Conservation (phyloP, 1,140 invertebrate genomes). For the Dinoponera quadriceps region DNA sequence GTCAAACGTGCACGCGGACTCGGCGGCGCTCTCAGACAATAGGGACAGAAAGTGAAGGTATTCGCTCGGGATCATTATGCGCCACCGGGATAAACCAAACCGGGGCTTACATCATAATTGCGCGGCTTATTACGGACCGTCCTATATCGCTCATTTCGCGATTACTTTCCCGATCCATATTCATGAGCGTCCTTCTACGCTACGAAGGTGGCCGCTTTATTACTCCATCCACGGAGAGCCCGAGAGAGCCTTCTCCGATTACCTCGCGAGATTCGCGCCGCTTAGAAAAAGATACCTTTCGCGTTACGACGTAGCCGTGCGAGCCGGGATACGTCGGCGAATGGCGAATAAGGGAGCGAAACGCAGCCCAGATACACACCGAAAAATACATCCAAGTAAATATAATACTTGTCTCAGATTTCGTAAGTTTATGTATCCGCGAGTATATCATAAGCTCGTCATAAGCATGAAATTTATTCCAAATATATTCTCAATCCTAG, state of each 20-base stretch:
- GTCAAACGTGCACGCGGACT: constrained; percentile 46
- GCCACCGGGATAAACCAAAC: constrained; percentile 53
- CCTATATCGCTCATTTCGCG: constrained; percentile 65
- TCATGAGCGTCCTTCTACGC: constrained; percentile 47
- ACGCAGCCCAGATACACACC: too few relatives aligned
- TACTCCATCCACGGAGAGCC: background rate
- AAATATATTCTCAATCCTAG: too few relatives aligned
- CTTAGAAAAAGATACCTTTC: constrained; percentile 17
- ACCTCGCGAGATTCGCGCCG: constrained; percentile 21
- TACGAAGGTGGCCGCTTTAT: constrained; percentile 19
- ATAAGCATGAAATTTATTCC: too few relatives aligned
- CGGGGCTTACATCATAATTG: constrained; percentile 67
- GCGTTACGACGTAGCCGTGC: background rate
- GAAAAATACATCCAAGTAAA: too few relatives aligned
- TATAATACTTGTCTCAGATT: too few relatives aligned
- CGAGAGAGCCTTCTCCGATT: background rate
- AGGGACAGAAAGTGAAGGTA: constrained; percentile 64
- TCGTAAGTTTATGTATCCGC: too few relatives aligned
- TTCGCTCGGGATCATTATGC: constrained; percentile 58
- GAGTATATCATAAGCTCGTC: too few relatives aligned
- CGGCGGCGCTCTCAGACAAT: constrained; percentile 53
- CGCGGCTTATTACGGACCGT: constrained; percentile 40
- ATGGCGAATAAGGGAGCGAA: too few relatives aligned
- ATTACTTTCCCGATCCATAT: constrained; percentile 56
- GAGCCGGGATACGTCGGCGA: too few relatives aligned